Base-by-base conservation (phyloP, 2,888 invertebrate genomes). In the Himalopsyche japonica region DNA sequence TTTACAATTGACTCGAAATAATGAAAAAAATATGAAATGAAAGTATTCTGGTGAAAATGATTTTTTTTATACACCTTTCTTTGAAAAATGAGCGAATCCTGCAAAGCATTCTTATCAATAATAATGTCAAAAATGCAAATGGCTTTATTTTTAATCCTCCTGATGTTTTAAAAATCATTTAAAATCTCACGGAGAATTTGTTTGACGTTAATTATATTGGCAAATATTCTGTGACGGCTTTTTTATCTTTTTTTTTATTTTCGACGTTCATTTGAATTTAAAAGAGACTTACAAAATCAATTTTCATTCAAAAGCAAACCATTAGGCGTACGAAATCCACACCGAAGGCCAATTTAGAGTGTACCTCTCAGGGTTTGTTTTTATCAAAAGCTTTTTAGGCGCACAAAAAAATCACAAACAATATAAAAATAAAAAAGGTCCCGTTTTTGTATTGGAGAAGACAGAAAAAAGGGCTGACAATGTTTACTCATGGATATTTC, bases 401-500 rank as follows among this genome's bases (percentile, higher is more conserved):
- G 70, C 70, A 70, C 70, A 70, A 70, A 70, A 70, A 70, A 70
- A 70, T 70, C 70, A 70, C 70, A 70, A 70, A 70, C 70, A 70
- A 70, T 70, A 70, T 70, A 70, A 79, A 79, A 79, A 79, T 79
- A 79, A 79, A 79, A 79, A 43, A 43, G 48, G 79, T 70, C 70
- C 15, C 47, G 48, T 79, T 27, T 79, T 79, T 79, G 79, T 79
- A 79, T 79, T 79, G 79, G 30, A 34, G 24, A 79, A 79, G 79
- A 79, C 79, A 79, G 30, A 47, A 79, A 79, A 79, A 48, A 48
- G 79, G 79, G 43, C 30, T 30, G 79, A 30, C 43, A 48, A 79
- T 79, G 79, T 79, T 79, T 79, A 79, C 79, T 79, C 79, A 48
- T 48, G 79, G 48, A 30, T 30, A 48, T 47, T 47, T 79, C 79